Percentiles rank a stretch among this genome's conserved stretches.
Conservation (phyloP, 2,113 vertebrate genomes). For the Macaca fascicularis region DNA sequence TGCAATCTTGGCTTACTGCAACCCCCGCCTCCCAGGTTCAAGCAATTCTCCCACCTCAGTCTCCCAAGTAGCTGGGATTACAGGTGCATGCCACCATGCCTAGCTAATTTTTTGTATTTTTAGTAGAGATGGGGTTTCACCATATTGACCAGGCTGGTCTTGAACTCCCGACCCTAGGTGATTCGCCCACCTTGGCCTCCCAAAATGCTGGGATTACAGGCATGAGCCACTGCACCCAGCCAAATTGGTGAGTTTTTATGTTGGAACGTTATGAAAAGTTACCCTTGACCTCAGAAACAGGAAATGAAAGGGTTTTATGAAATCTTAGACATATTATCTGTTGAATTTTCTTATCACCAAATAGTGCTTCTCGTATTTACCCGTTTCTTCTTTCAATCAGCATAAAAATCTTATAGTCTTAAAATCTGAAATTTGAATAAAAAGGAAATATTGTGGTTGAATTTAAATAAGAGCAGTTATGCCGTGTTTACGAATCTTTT, state of each 20-base stretch:
- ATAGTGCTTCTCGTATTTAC: not conserved
- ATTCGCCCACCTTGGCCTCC: no score
- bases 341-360: constrained; percentile 11
- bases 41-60: no score
- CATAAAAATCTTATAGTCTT: not conserved
- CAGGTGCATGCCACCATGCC: no score
- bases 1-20: no score
- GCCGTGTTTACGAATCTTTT: accelerated
- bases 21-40: no score
- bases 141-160: no score
- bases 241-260: not conserved
- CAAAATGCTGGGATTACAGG: no score
- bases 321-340: not conserved
- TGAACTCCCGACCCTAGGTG: no score
- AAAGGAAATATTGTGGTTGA: not conserved
- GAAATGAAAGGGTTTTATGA: not conserved
- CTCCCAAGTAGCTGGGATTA: no score
- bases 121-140: no score
- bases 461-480: not conserved
- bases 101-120: no score
- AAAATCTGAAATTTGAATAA: not conserved
- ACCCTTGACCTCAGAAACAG: not conserved
- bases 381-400: not conserved
- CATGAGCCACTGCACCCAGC: no score
- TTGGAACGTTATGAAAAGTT: not conserved